Evolutionary conservation across 2,113 vertebrate species (phyloP).

Genomic region (Gymnorhina tibicen): DNA sequence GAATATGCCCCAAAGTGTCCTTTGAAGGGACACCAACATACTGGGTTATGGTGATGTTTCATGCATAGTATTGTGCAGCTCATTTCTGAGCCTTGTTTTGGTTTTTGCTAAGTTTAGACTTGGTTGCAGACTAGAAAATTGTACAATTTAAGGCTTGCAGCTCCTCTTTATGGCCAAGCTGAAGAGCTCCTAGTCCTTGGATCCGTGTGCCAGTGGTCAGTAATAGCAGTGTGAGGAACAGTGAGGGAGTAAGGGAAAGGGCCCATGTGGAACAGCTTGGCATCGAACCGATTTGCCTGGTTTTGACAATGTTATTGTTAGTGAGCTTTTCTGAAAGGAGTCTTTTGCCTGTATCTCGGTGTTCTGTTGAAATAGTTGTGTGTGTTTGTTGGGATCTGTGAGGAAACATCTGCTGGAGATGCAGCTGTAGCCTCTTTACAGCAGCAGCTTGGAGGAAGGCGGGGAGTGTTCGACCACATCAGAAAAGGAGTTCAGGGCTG

Average conservation of each 20-base stretch:
- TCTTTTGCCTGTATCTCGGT: not conserved
- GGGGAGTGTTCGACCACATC: fast-evolving
- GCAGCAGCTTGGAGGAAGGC: not conserved
- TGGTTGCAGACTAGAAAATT: not conserved
- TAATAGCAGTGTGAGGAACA: not conserved
- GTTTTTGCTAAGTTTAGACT: not conserved
- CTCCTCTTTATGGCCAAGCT: not conserved
- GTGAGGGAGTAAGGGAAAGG: not conserved
- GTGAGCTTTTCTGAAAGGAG: not conserved
- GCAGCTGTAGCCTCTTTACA: not conserved
- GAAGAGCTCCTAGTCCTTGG: not conserved
- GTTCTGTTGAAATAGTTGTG: not conserved
- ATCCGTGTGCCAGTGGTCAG: not conserved
- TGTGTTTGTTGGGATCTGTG: not conserved
- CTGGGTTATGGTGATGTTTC: not conserved
- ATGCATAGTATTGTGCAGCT: not conserved
- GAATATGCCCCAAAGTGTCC: not conserved
- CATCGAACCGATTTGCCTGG: not conserved
- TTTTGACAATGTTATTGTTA: not conserved
- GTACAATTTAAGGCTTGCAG: not conserved
- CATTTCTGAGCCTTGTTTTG: not conserved
- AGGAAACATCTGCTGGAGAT: not conserved
- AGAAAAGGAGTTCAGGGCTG: not conserved
- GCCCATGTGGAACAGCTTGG: not conserved
- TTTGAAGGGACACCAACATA: not conserved